phyloP scores from a whole-genome alignment of 1,140 invertebrate genomes.

The Heliothis virescens region DNA sequence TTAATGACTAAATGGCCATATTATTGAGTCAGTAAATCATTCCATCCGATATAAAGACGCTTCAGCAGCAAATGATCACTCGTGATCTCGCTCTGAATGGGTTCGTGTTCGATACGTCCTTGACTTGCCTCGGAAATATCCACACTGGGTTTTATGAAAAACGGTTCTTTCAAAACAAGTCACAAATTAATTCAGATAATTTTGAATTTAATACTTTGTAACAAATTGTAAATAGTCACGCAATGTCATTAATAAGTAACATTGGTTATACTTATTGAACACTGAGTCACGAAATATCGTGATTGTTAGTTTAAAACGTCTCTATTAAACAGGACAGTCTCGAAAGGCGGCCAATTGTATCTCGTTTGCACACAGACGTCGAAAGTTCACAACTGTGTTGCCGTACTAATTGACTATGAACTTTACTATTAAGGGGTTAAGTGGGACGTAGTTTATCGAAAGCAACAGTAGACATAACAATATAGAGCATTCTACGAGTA shows the following conservation, averaged over 20 bases:
- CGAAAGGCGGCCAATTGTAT: slow-evolving; percentile 69
- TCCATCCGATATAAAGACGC: slow-evolving; percentile 29
- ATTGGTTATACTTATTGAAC: slow-evolving; percentile 35
- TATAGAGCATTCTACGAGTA: slow-evolving; percentile 40
- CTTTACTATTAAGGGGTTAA: slow-evolving; percentile 80
- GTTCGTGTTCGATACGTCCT: slow-evolving; percentile 48
- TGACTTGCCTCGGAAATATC: slow-evolving; percentile 51
- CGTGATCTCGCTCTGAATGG: slow-evolving; percentile 15
- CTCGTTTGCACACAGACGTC: slow-evolving; percentile 70
- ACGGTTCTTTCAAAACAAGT: slow-evolving; percentile 35
- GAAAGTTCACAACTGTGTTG: slow-evolving; percentile 80
- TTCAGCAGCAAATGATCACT: slow-evolving; percentile 27
- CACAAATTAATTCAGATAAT: slow-evolving; percentile 43
- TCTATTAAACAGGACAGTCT: slow-evolving; percentile 57
- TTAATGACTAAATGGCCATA: slow-evolving; percentile 23
- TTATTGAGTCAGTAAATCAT: slow-evolving; percentile 23
- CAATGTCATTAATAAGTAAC: slow-evolving; percentile 41
- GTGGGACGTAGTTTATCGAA: slow-evolving; percentile 68
- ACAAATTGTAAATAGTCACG: slow-evolving; percentile 43
- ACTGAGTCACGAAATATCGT: slow-evolving; percentile 59
- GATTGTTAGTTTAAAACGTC: slow-evolving; percentile 59
- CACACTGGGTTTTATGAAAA: slow-evolving; percentile 16
- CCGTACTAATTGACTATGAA: slow-evolving; percentile 77
- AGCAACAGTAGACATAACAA: slow-evolving; percentile 56
- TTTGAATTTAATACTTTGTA: slow-evolving; percentile 42